Conservation (phyloP, 2,888 invertebrate species). For the Cheilosia pagana region DNA sequence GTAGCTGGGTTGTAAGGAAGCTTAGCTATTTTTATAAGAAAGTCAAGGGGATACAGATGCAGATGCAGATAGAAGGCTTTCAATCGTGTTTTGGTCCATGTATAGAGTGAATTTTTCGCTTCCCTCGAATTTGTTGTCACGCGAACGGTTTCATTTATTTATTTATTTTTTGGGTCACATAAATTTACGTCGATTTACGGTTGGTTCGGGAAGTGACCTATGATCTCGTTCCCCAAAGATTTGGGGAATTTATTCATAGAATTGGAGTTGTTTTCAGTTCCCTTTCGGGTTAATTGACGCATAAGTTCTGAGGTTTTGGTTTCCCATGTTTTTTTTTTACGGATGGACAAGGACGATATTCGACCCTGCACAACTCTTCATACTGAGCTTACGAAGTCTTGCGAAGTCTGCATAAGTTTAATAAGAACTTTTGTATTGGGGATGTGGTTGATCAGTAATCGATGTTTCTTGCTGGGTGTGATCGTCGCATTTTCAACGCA, state of each 20-base stretch:
- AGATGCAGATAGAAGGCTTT: background rate
- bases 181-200: constrained; percentile 56
- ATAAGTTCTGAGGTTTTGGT: background rate
- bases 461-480: no score
- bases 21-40: constrained; percentile 55
- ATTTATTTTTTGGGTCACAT: constrained; percentile 64
- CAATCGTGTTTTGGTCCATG: constrained; percentile 48
- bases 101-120: constrained; percentile 57
- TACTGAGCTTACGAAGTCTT: no score
- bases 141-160: constrained; percentile 55
- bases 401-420: no score
- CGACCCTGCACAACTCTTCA: background rate
- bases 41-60: background rate
- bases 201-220: constrained; percentile 23
- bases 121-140: constrained; percentile 28
- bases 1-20: constrained; percentile 33
- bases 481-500: no score
- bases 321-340: background rate
- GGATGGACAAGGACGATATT: background rate
- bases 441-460: no score
- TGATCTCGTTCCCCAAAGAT: background rate
- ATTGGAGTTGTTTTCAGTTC: constrained; percentile 16
- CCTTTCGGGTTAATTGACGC: constrained; percentile 52
- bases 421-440: no score
- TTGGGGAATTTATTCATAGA: constrained; percentile 41